Evolutionary conservation across 2,797 vertebrate species (phyloP).

Genomic region (Chromis chromis): DNA sequence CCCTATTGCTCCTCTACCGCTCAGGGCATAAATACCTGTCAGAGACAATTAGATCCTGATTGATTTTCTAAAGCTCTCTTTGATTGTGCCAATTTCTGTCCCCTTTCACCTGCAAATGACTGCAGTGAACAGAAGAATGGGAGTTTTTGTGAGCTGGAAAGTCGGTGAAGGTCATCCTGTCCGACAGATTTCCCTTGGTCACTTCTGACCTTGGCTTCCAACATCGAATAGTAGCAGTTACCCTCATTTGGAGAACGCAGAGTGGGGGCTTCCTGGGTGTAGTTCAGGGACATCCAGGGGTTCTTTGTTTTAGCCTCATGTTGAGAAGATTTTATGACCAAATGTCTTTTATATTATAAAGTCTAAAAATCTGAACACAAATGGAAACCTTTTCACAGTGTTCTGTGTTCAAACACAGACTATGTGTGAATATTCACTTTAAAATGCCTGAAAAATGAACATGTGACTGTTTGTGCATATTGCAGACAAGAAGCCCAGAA

Average conservation of each 20-base stretch:
- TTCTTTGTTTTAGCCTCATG: not conserved
- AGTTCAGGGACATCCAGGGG: not conserved
- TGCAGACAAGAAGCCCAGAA: constrained; percentile 82
- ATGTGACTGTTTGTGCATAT: constrained; percentile 11
- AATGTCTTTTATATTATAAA: not conserved
- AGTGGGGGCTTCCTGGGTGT: constrained; percentile 9
- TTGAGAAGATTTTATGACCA: not conserved
- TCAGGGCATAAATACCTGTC: constrained; percentile 83
- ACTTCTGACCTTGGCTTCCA: constrained; percentile 62
- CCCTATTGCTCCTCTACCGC: constrained; percentile 56
- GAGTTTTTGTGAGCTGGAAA: constrained; percentile 46
- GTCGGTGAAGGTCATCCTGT: constrained; percentile 69
- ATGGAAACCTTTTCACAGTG: no score
- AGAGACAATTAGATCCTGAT: constrained; percentile 85
- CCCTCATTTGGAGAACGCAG: constrained; percentile 13
- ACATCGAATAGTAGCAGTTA: constrained; percentile 20
- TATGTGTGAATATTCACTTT: not conserved
- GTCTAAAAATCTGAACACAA: not conserved
- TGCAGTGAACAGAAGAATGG: constrained; percentile 72
- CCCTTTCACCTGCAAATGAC: constrained; percentile 78
- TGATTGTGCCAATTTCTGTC: constrained; percentile 74
- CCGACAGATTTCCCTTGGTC: constrained; percentile 22
- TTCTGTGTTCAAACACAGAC: no score
- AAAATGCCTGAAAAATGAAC: not conserved
- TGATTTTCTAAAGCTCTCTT: constrained; percentile 80